Conservation (phyloP, 2,888 invertebrate species). For the Drosophila cognata region DNA sequence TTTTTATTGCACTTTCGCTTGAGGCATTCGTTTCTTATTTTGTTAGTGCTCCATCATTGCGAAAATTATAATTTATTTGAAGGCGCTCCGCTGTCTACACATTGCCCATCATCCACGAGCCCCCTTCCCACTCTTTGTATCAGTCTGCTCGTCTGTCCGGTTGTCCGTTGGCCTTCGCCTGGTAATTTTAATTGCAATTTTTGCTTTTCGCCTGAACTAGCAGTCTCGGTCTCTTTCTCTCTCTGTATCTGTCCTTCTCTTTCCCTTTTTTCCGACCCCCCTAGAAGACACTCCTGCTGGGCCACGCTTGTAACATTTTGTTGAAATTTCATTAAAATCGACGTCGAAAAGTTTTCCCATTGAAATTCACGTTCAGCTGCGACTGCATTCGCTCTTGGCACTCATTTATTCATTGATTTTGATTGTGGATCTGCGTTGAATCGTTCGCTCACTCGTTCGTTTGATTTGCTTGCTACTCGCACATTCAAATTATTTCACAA, state of each 20-base stretch:
- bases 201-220: constrained; percentile 37
- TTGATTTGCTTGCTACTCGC: constrained; percentile 54
- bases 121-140: neutral
- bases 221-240: neutral
- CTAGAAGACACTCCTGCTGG: constrained; percentile 14
- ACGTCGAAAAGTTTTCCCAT: constrained; percentile 69
- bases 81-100: constrained; percentile 44
- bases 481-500: constrained; percentile 69
- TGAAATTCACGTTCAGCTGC: constrained; percentile 34
- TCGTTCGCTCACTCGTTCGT: constrained; percentile 44
- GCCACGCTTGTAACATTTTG: constrained; percentile 72
- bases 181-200: constrained; percentile 79
- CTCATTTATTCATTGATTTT: constrained; percentile 51
- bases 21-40: constrained; percentile 28
- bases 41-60: constrained; percentile 57
- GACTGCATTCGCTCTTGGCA: constrained; percentile 40
- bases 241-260: neutral
- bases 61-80: constrained; percentile 78
- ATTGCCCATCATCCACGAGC: constrained; percentile 8
- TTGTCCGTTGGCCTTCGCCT: constrained; percentile 51
- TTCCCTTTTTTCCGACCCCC: neutral
- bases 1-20: constrained; percentile 33
- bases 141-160: constrained; percentile 8
- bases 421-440: constrained; percentile 38
- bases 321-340: constrained; percentile 78